A percentile compares a stretch with the other conserved stretches of the same genome.
These are phyloP conservation scores for Argyrosomus japonicus DNA, from an alignment of 2,113 vertebrate species.

Conservation along the genomic window DNA sequence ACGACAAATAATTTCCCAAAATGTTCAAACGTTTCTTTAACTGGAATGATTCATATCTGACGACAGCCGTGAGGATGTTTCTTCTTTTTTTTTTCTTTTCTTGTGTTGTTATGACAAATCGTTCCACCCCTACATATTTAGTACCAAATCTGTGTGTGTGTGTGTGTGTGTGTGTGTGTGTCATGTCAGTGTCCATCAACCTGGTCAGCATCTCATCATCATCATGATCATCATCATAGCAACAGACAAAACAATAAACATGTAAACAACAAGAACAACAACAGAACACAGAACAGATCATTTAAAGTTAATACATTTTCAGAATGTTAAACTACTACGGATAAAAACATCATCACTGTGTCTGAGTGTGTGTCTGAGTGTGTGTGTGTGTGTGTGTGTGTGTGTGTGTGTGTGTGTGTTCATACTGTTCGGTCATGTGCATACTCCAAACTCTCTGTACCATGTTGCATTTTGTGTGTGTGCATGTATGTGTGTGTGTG, in stretches of 20 bases:
- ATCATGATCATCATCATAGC: slow-evolving; percentile 64
- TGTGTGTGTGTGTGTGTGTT: slow-evolving; percentile 21
- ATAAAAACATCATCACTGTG: slow-evolving; percentile 43
- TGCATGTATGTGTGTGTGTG: slow-evolving; percentile 19
- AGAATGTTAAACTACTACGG: slow-evolving; percentile 54
- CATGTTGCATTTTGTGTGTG: slow-evolving; percentile 14
- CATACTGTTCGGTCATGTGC: slow-evolving; percentile 13
- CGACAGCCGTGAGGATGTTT: no score
- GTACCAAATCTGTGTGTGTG: slow-evolving; percentile 34
- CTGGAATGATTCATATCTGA: slow-evolving; percentile 61
- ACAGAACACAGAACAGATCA: slow-evolving; percentile 81
- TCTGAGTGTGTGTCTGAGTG: background rate
- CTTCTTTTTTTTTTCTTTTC: no score
- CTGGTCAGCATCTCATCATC: slow-evolving; percentile 46
- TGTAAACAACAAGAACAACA: slow-evolving; percentile 73
- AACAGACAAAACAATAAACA: slow-evolving; percentile 79
- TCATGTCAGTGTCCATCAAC: slow-evolving; percentile 3
- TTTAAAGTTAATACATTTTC: slow-evolving; percentile 75
- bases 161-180: background rate
- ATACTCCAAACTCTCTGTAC: slow-evolving; percentile 48
- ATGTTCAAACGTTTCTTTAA: slow-evolving; percentile 10
- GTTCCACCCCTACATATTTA: slow-evolving; percentile 4
- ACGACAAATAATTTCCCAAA: background rate
- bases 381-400: slow-evolving; percentile 36
- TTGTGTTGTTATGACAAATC: background rate